Base-by-base conservation (phyloP, 2,888 invertebrate genomes). In the Lithophane ornitopus region DNA sequence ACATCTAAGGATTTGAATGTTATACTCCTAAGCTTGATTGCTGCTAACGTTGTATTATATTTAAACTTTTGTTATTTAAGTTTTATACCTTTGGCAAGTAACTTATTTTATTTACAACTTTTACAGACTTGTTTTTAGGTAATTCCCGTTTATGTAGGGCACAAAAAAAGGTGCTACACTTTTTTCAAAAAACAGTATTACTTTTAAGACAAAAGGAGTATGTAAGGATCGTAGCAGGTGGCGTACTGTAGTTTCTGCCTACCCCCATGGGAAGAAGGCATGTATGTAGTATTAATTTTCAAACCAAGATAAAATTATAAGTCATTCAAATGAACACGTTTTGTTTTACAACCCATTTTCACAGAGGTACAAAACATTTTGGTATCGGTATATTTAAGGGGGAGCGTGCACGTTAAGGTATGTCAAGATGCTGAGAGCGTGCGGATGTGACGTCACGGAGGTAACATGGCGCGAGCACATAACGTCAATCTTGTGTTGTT, bases 401-500 rank as follows among this genome's bases (percentile, higher is more conserved):
- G 28, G 65, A 75, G 74, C n/a, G 67, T 61, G 61, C 71, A 82
- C 69, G 76, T 80, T 80, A 82, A 81, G 76, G 81, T 82, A 75
- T 78, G 72, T 81, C 63, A 81, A 86, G 85, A 82, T 85, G 83
- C 74, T 81, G 78, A 28, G 80, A 85, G 82, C 75, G 78, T 76
- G 69, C 83, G 87, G 87, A 85, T 85, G 87, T 85, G 84, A 84
- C 83, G 85, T 88, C 82, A 78, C 41, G 80, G 63, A 82, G 76
- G 85, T 76, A 87, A 87, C 87, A 80, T 81, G 88, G 78, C 84
- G 83, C 76, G 81, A 86, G 86, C 88, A 87, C 81, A 88, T 82
- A 71, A 87, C 78, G 90, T 88, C 88, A 89, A 89, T 88, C 85
- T 86, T 85, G 80, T 85, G 87, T 88, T 89, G 87, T 88, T 84